phyloP scores from a whole-genome alignment of 2,888 invertebrate species.

The Coelogynopora nodosa region DNA sequence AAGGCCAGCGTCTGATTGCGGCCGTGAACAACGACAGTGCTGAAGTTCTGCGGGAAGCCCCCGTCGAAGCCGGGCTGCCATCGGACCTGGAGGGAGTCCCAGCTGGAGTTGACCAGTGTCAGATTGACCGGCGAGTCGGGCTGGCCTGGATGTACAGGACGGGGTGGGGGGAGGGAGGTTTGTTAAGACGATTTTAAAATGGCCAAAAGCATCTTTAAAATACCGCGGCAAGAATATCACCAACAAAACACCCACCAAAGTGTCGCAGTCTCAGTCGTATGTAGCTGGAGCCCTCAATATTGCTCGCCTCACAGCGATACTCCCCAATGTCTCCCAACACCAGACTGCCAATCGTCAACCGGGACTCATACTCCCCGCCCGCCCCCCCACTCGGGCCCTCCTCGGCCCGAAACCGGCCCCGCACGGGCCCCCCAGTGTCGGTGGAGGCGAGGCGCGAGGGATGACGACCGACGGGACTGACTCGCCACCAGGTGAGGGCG shows the following conservation, averaged over 20 bases:
- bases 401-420: neutral
- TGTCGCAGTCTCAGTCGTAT: neutral
- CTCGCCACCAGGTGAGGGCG: constrained; percentile 47
- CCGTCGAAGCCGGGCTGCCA: constrained; percentile 57
- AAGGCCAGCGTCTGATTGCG: neutral
- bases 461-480: neutral
- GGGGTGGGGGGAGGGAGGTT: no score
- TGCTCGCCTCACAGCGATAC: neutral
- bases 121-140: constrained; percentile 51
- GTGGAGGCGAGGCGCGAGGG: neutral
- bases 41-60: constrained; percentile 53
- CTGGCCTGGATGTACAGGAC: neutral
- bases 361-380: neutral
- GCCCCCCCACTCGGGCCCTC: neutral
- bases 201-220: no score
- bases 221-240: no score
- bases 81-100: constrained; percentile 54
- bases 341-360: neutral
- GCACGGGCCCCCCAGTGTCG: neutral
- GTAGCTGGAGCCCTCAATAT: neutral
- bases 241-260: neutral
- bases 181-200: no score
- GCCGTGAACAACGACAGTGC: constrained; percentile 48
- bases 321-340: neutral
- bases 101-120: constrained; percentile 49